phyloP scores from a whole-genome alignment of 2,888 invertebrate genomes.

The Campoletis raptor region DNA sequence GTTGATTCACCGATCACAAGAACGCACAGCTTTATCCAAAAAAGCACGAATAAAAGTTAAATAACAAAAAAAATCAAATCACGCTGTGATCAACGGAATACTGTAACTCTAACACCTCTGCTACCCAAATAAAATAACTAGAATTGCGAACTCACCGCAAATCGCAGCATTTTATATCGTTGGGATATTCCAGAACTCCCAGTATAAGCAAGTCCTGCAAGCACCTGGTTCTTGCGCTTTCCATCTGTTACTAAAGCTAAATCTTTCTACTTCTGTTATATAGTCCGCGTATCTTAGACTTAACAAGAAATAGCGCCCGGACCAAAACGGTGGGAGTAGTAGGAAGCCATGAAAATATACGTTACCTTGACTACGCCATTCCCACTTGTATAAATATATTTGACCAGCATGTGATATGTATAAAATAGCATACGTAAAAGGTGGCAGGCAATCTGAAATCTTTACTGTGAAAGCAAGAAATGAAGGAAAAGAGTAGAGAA shows the following conservation, averaged over 20 bases:
- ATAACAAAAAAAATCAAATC: slow-evolving; percentile 23
- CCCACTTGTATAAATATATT: background rate
- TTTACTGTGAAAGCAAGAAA: slow-evolving; percentile 54
- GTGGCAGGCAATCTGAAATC: slow-evolving; percentile 21
- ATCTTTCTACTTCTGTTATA: slow-evolving; percentile 76
- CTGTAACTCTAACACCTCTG: background rate
- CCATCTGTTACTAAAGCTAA: slow-evolving; percentile 73
- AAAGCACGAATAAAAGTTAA: background rate
- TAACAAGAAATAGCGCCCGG: background rate
- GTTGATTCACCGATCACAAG: slow-evolving; percentile 48
- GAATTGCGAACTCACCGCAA: slow-evolving; percentile 74
- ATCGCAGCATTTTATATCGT: slow-evolving; percentile 69
- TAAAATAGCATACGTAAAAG: slow-evolving; percentile 25
- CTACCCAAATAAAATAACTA: background rate
- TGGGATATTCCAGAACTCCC: slow-evolving; percentile 29
- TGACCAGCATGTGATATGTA: slow-evolving; percentile 13
- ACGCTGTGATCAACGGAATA: background rate
- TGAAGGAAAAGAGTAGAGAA: slow-evolving; percentile 46
- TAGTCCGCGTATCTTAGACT: slow-evolving; percentile 55
- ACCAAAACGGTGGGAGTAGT: slow-evolving; percentile 36
- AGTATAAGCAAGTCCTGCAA: slow-evolving; percentile 5
- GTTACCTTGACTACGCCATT: slow-evolving; percentile 4
- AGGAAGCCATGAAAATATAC: slow-evolving; percentile 51
- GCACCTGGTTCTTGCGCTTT: slow-evolving; percentile 71
- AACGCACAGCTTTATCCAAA: slow-evolving; percentile 37